A percentile compares a stretch with the other conserved stretches of the same genome.
Evolutionary conservation across 2,113 vertebrate genomes (phyloP).

Genomic region (Gymnogyps californianus): DNA sequence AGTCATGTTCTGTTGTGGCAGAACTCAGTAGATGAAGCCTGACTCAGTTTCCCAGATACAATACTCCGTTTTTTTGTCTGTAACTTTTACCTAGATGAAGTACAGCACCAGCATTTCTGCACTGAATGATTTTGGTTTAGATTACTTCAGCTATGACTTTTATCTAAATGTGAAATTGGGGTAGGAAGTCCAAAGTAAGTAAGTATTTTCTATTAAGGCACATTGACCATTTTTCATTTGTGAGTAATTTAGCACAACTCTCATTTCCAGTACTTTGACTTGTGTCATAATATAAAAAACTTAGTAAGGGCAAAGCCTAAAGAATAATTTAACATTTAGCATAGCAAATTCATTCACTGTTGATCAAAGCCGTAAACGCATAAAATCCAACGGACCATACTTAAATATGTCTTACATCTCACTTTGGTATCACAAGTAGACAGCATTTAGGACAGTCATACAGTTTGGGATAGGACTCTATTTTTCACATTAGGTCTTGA

Average conservation of each 20-base stretch:
- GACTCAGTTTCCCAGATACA: background rate
- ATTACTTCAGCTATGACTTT: background rate
- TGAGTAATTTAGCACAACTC: background rate
- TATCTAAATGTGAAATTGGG: background rate
- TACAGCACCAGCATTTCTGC: background rate
- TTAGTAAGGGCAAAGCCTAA: background rate
- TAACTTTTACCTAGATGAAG: background rate
- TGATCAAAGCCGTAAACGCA: background rate
- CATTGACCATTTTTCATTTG: background rate
- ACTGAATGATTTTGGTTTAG: background rate
- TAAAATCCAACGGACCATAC: background rate
- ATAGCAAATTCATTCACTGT: background rate
- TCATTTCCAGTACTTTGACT: background rate
- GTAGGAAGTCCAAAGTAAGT: background rate
- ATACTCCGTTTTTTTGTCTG: too few species aligned
- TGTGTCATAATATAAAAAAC: background rate
- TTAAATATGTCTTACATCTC: background rate
- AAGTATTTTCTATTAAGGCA: background rate
- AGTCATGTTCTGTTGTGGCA: background rate
- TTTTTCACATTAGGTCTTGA: background rate
- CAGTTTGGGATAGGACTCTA: background rate
- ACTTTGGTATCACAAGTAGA: background rate
- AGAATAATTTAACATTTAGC: background rate
- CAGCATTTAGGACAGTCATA: background rate
- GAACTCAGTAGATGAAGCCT: background rate